These are phyloP conservation scores for Eugnorisma glareosa DNA, from an alignment of 2,888 invertebrate genomes.

Conservation along the genomic window DNA sequence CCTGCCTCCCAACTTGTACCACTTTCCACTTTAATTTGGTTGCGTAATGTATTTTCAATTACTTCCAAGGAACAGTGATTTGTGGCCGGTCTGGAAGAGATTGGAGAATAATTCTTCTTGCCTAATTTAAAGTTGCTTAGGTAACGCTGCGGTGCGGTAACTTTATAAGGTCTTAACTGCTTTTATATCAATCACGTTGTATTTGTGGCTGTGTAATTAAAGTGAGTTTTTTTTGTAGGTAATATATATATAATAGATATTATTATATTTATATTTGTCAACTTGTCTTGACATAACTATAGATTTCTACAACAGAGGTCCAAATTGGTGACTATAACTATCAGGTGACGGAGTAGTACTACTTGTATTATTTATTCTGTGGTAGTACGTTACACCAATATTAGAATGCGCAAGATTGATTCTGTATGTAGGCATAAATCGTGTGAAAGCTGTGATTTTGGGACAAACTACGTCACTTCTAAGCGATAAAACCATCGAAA, in stretches of 20 bases:
- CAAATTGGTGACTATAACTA: too few species aligned
- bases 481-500: conserved; percentile 66
- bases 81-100: conserved; percentile 86
- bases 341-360: not conserved
- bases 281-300: not conserved
- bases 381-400: not conserved
- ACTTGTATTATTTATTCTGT: too few species aligned
- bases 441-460: conserved; percentile 12
- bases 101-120: conserved; percentile 85
- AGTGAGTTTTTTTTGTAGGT: not conserved
- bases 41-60: conserved; percentile 91
- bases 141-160: conserved; percentile 58
- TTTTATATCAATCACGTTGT: conserved; percentile 49
- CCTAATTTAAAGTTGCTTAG: conserved; percentile 84
- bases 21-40: conserved; percentile 91
- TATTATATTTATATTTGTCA: not conserved
- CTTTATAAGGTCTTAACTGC: conserved; percentile 50
- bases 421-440: conserved; percentile 11
- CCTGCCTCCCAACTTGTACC: conserved; percentile 90
- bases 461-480: conserved; percentile 22
- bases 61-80: conserved; percentile 89
- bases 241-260: not conserved
- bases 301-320: not conserved
- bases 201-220: conserved; percentile 6
- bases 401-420: conserved; percentile 5